Evolutionary conservation across 2,797 vertebrate genomes (phyloP).

Genomic region (Clamator glandarius): DNA sequence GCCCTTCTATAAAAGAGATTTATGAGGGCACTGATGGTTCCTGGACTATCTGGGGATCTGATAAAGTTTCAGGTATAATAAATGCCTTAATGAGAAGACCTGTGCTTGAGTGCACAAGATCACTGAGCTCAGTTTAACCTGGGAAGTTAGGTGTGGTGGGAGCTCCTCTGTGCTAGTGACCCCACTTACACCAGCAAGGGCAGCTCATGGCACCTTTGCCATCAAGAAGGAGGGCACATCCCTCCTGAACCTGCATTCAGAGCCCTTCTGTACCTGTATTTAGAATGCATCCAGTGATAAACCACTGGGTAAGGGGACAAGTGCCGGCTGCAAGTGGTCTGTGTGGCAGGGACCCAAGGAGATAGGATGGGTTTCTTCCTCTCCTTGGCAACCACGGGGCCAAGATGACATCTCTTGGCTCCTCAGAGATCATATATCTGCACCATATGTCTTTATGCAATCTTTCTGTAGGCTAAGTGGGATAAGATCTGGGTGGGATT

Average conservation of each 20-base stretch:
- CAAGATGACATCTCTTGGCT: background rate
- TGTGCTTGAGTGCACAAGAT: background rate
- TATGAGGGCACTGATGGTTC: constrained; percentile 65
- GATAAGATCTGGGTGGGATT: background rate
- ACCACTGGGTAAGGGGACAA: background rate
- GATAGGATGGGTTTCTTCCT: background rate
- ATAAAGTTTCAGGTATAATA: constrained; percentile 64
- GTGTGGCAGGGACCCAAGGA: background rate
- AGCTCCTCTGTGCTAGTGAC: background rate
- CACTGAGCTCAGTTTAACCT: background rate
- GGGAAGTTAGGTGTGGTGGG: background rate
- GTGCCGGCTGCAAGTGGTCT: accelerated
- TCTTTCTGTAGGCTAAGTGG: background rate
- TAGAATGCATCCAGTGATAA: background rate
- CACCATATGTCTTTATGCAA: background rate
- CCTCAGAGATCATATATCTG: background rate
- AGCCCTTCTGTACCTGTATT: background rate
- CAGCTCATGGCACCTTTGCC: background rate
- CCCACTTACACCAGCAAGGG: background rate
- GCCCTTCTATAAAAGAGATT: constrained; percentile 69
- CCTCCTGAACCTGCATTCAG: accelerated
- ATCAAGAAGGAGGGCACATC: background rate
- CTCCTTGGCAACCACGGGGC: background rate
- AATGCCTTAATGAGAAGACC: constrained; percentile 39
- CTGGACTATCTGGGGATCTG: constrained; percentile 57